A percentile compares a stretch with the other conserved stretches of the same genome.
These are phyloP conservation scores for Corvus moneduloides DNA, from an alignment of 2,113 vertebrate genomes.

Conservation along the genomic window DNA sequence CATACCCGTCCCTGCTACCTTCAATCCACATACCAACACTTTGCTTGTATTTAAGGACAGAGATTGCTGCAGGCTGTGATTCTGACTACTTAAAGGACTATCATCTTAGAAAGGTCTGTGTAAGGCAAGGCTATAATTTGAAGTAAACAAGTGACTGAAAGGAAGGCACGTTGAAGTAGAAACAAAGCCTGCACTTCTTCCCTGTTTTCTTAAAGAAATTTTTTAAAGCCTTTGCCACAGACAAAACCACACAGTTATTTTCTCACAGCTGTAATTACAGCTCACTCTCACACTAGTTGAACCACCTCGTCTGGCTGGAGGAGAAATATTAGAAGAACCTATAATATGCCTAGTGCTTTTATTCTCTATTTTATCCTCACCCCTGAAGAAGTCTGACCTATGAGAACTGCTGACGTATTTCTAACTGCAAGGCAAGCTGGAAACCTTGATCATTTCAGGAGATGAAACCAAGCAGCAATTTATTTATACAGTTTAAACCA, in stretches of 20 bases:
- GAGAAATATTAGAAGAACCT: neutral
- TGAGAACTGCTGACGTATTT: neutral
- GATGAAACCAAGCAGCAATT: neutral
- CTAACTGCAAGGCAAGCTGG: neutral
- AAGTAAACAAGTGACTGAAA: conserved; percentile 18
- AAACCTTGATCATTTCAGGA: neutral
- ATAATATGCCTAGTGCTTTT: neutral
- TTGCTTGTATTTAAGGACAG: neutral
- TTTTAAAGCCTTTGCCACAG: conserved; percentile 37
- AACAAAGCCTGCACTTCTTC: conserved; percentile 16
- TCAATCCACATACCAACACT: neutral
- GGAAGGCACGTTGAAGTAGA: neutral
- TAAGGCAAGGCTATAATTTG: neutral
- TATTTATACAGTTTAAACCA: neutral
- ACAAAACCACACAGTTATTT: conserved; percentile 54
- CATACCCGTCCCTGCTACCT: neutral
- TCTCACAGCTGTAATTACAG: conserved; percentile 46
- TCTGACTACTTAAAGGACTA: neutral
- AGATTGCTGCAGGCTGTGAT: neutral
- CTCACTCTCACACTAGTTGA: neutral
- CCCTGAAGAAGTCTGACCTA: neutral
- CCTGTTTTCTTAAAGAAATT: neutral
- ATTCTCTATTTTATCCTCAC: neutral
- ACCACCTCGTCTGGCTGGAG: neutral
- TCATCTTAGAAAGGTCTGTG: neutral